These are phyloP conservation scores for Trichonephila clavata DNA, from an alignment of 1,140 invertebrate genomes.

Conservation along the genomic window DNA sequence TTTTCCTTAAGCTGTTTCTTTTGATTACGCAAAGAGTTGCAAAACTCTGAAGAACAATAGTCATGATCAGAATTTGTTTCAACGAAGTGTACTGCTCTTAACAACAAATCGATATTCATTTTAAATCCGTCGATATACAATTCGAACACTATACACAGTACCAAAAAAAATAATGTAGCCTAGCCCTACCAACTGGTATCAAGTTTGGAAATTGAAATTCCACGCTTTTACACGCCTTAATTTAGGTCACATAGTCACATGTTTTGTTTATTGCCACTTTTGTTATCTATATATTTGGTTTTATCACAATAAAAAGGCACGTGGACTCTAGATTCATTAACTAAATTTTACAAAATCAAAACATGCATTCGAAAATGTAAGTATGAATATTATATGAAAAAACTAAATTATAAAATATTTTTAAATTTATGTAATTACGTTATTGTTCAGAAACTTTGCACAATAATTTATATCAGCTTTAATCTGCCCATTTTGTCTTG, in stretches of 20 bases:
- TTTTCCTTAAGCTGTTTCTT: constrained; percentile 28
- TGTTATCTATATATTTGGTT: background rate
- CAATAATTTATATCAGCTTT: no score
- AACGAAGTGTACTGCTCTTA: constrained; percentile 52
- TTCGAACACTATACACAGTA: background rate
- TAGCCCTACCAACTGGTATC: background rate
- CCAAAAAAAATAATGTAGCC: background rate
- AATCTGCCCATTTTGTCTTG: no score
- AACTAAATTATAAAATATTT: no score
- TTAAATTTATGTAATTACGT: no score
- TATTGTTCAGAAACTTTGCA: no score
- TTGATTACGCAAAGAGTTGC: background rate
- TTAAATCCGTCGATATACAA: background rate
- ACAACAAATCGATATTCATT: constrained; percentile 63
- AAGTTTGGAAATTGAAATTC: constrained; percentile 16
- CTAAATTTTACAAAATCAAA: no score
- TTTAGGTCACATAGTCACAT: constrained; percentile 50
- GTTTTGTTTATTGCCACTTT: constrained; percentile 15
- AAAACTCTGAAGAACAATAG: constrained; percentile 22
- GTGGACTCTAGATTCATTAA: no score
- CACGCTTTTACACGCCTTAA: background rate
- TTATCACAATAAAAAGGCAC: no score
- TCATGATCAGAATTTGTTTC: constrained; percentile 65
- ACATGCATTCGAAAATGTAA: no score
- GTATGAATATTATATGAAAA: no score